These are phyloP conservation scores for Malthinus flaveolus DNA, from an alignment of 2,888 invertebrate species.

Conservation along the genomic window DNA sequence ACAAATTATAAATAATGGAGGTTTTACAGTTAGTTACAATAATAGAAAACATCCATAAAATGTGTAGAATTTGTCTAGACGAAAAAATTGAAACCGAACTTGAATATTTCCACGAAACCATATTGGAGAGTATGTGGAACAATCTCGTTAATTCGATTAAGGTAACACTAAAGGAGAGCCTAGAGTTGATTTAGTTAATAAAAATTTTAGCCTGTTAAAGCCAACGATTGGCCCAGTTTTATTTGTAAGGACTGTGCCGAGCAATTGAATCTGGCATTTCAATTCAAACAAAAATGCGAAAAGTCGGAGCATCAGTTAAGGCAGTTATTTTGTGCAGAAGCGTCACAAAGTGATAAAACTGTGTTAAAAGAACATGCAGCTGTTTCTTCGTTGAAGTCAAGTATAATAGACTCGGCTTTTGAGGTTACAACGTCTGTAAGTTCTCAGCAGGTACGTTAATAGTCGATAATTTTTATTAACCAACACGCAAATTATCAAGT, in stretches of 20 bases:
- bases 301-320: conserved; percentile 43
- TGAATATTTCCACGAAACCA: conserved; percentile 40
- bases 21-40: conserved; percentile 13
- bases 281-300: conserved; percentile 46
- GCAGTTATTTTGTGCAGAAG: conserved; percentile 19
- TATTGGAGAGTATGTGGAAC: conserved; percentile 28
- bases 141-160: conserved; percentile 1
- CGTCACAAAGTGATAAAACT: conserved; percentile 1
- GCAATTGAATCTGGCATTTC: conserved; percentile 42
- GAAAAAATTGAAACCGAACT: conserved; percentile 44
- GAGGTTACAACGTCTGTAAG: neutral
- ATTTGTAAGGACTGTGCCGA: conserved; percentile 46
- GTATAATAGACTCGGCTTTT: neutral
- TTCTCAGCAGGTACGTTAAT: too few relatives aligned
- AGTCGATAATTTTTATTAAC: too few relatives aligned
- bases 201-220: conserved; percentile 38
- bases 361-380: conserved; percentile 7
- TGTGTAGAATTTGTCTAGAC: conserved; percentile 48
- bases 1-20: conserved; percentile 14
- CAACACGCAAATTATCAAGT: too few relatives aligned
- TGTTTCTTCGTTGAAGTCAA: neutral
- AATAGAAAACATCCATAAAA: conserved; percentile 40
- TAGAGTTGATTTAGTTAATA: neutral
- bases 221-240: conserved; percentile 45
- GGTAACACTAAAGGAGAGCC: neutral